A percentile compares a stretch with the other conserved stretches of the same genome.
These are phyloP conservation scores for Stenchaetothrips biformis DNA, from an alignment of 2,888 invertebrate species.

Conservation along the genomic window DNA sequence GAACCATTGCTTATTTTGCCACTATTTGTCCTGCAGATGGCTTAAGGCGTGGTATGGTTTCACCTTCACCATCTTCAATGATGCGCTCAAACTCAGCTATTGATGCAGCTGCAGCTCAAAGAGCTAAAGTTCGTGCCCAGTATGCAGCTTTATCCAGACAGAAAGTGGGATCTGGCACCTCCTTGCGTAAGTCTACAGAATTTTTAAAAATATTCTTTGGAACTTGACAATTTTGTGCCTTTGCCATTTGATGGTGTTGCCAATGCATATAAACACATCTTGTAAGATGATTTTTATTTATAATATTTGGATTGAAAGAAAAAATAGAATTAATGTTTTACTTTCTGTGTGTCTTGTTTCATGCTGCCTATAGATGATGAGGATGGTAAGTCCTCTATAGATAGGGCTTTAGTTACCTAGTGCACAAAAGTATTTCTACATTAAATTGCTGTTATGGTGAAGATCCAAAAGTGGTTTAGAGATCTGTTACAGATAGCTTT, in stretches of 20 bases:
- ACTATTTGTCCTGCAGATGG: slow-evolving; percentile 31
- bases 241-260: background rate
- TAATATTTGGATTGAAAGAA: too few species aligned
- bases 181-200: slow-evolving; percentile 61
- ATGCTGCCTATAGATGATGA: slow-evolving; percentile 16
- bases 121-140: slow-evolving; percentile 76
- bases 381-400: slow-evolving; percentile 24
- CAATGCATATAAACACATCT: background rate
- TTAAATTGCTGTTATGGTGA: background rate
- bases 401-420: slow-evolving; percentile 24
- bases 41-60: slow-evolving; percentile 30
- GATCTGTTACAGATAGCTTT: too few species aligned
- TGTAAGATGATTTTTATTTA: too few species aligned
- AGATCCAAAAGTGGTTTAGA: background rate
- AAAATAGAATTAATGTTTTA: slow-evolving; percentile 27
- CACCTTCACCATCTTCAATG: slow-evolving; percentile 21
- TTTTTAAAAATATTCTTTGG: slow-evolving; percentile 31
- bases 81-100: slow-evolving; percentile 78
- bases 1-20: slow-evolving; percentile 8
- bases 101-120: slow-evolving; percentile 85
- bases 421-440: slow-evolving; percentile 18
- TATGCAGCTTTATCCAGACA: slow-evolving; percentile 75
- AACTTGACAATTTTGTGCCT: background rate
- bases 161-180: slow-evolving; percentile 62
- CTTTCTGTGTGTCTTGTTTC: slow-evolving; percentile 30